Conservation (phyloP, 2,888 invertebrate genomes). For the Apamea epomidion region DNA sequence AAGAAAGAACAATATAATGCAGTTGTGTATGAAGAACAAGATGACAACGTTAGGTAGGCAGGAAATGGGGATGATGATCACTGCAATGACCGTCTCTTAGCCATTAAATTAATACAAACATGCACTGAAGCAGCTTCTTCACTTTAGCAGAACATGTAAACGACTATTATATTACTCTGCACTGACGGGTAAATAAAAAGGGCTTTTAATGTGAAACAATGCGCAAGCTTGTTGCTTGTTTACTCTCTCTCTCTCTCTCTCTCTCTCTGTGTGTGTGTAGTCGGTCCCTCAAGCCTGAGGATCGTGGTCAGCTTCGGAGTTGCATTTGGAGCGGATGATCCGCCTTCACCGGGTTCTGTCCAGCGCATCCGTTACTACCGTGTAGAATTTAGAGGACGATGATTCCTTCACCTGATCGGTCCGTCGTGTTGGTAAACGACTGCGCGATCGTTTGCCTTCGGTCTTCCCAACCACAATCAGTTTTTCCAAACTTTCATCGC, state of each 20-base stretch:
- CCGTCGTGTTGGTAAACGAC: no score
- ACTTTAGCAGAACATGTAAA: conserved; percentile 28
- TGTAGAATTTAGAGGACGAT: no score
- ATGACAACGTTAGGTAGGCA: neutral
- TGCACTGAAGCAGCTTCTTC: conserved; percentile 32
- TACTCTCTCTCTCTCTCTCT: neutral
- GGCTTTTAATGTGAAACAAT: neutral
- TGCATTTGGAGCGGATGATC: no score
- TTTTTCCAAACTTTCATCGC: no score
- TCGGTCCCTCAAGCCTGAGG: no score
- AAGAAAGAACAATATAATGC: neutral
- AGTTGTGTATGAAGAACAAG: conserved; percentile 5
- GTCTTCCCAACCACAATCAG: no score
- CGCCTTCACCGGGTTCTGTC: no score
- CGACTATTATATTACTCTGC: neutral
- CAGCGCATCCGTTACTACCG: no score
- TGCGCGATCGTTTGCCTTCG: no score
- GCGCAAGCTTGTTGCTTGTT: neutral
- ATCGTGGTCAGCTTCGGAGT: no score
- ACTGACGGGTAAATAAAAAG: neutral
- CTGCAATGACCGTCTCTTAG: conserved; percentile 12
- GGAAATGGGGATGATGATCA: conserved; percentile 18
- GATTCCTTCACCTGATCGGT: no score
- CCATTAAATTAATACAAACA: conserved; percentile 18
- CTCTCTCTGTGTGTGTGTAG: no score